Evolutionary conservation across 2,797 vertebrate species (phyloP).

Genomic region (Mastacembelus armatus): DNA sequence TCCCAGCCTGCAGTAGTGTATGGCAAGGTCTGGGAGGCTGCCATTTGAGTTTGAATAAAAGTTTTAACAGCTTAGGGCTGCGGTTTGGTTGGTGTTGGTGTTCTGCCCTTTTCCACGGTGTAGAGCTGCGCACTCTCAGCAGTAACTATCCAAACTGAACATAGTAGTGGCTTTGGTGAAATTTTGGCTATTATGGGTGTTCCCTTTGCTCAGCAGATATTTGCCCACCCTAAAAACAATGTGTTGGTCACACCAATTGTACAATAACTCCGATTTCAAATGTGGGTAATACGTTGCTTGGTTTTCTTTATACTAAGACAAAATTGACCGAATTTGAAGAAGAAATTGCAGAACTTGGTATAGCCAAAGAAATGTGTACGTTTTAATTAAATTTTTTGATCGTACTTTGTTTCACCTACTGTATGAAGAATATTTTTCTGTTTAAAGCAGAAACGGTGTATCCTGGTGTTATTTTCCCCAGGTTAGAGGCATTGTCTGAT

Average conservation of each 20-base stretch:
- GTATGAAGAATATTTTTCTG: constrained; percentile 5
- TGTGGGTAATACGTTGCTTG: neutral
- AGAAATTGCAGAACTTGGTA: neutral
- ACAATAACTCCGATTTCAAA: neutral
- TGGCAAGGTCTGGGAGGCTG: constrained; percentile 44
- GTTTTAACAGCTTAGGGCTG: constrained; percentile 59
- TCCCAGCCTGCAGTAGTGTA: constrained; percentile 43
- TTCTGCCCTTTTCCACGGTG: constrained; percentile 65
- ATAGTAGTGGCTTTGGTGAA: constrained; percentile 26
- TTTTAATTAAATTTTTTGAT: neutral
- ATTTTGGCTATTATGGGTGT: constrained; percentile 32
- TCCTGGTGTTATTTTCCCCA: constrained; percentile 16
- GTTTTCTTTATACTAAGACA: neutral
- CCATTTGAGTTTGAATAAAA: constrained; percentile 57
- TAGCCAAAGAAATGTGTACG: neutral
- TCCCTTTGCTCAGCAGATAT: constrained; percentile 39
- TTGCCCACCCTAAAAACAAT: constrained; percentile 28
- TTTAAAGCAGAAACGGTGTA: constrained; percentile 18
- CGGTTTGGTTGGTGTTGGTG: constrained; percentile 59
- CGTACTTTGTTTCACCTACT: no score
- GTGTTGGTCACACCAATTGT: constrained; percentile 7
- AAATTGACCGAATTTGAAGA: no score
- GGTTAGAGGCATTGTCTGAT: constrained; percentile 19
- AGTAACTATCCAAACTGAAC: constrained; percentile 28
- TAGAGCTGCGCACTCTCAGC: constrained; percentile 44